Evolutionary conservation across 2,888 invertebrate species (phyloP), one percentile per base, ranked within the genome.

Genomic region (Sthenelais limicola): DNA sequence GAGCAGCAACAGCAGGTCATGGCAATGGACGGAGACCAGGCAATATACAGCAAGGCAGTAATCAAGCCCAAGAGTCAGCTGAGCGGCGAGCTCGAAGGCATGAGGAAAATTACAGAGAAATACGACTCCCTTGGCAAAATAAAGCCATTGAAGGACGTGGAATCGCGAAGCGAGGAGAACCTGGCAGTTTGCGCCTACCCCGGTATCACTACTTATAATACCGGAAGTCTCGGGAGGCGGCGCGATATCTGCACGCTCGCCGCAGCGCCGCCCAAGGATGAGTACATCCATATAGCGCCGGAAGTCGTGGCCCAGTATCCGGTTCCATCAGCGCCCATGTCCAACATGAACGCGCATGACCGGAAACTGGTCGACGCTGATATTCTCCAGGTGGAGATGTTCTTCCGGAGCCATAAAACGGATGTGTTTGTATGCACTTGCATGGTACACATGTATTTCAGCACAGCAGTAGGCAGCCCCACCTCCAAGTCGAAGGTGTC

Each of bases 401-500:
- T 87, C 73, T 87, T 83, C 77, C 91, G 92, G 74, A 93, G 94
- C 68, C 90, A 94, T 75, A 93, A 93, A 84, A 93, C 94, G 0
- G 92, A 93, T 87, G 91, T 94, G 48, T 92, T 90, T 85, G 94
- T 94, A 3, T 92, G 93, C 84, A 91, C 91, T 76, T 93, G 94
- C 9, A 85, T 94, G 83, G 94, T 93, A 24, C 87, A 88, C 76
- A 78, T 89, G 69, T 88, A 88, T 80, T 82, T 87, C 38, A 85
- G 87, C n/a, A 78, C 81, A 18, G 79, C 80, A 7, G 21, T 7
- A 7, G 48, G 30, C 18, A 51, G 56, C 26, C 38, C 62, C 12
- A 35, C 66, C 4, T 24, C 28, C 1, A 68, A 48, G 32, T 5
- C 48, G 30, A 38, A 47, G 47, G 32, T 47, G 28, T 48, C 47